These are phyloP conservation scores for Sesia apiformis DNA, from an alignment of 2,888 invertebrate species.

Conservation along the genomic window DNA sequence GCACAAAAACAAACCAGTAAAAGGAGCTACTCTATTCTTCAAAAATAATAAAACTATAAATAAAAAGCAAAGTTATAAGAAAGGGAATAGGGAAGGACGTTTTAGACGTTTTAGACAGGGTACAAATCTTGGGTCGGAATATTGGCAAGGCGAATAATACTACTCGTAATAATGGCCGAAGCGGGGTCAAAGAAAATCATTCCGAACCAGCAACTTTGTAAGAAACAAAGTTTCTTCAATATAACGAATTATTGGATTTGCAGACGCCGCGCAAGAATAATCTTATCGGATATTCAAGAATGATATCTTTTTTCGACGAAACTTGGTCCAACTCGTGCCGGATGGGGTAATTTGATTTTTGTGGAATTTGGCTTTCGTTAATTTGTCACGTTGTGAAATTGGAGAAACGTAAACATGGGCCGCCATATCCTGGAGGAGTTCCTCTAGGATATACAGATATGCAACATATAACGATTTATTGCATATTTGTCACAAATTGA, in stretches of 20 bases:
- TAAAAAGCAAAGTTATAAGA: neutral
- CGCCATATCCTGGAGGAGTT: too few relatives aligned
- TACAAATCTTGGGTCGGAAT: slow-evolving; percentile 19
- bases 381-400: neutral
- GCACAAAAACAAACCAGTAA: neutral
- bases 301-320: slow-evolving; percentile 41
- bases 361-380: neutral
- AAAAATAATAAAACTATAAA: neutral
- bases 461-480: too few relatives aligned
- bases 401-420: neutral
- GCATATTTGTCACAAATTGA: too few relatives aligned
- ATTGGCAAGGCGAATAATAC: slow-evolving; percentile 49
- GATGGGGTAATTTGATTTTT: slow-evolving; percentile 2
- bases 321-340: slow-evolving; percentile 3
- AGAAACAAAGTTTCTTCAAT: slow-evolving; percentile 57
- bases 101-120: slow-evolving; percentile 1
- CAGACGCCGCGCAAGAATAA: slow-evolving; percentile 38
- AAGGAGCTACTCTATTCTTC: neutral
- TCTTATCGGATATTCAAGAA: slow-evolving; percentile 40
- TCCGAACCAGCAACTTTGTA: slow-evolving; percentile 43
- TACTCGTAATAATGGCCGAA: slow-evolving; percentile 46
- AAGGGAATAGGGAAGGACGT: neutral
- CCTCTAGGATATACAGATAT: too few relatives aligned
- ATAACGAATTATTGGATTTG: slow-evolving; percentile 66
- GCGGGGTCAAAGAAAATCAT: slow-evolving; percentile 57